Conservation (phyloP, 2,888 invertebrate species). For the Frankliniella intonsa region DNA sequence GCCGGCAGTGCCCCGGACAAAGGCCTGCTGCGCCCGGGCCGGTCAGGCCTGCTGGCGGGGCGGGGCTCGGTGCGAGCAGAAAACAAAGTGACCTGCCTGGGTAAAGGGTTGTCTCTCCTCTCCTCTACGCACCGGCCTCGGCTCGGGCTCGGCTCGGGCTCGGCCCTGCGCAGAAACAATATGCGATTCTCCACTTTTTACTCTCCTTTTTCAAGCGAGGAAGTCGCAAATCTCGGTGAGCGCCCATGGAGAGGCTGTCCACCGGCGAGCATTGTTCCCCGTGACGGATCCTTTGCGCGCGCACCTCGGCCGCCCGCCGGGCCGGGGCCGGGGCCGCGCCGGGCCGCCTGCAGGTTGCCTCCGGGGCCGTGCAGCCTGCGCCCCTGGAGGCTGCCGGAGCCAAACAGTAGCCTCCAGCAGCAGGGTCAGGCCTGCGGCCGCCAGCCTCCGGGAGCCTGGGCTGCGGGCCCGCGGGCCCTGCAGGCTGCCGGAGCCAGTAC, state of each 20-base stretch:
- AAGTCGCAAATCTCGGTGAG: constrained; percentile 11
- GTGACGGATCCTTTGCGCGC: constrained; percentile 24
- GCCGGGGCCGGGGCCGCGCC: neutral
- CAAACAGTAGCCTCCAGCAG: neutral
- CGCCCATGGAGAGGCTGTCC: constrained; percentile 17
- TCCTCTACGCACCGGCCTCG: too few relatives aligned
- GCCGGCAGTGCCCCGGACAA: too few relatives aligned
- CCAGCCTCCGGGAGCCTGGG: neutral
- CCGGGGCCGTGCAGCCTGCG: neutral
- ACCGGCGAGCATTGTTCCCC: neutral
- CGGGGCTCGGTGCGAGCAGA: neutral
- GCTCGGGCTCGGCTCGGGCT: too few relatives aligned
- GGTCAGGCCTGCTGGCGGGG: too few relatives aligned
- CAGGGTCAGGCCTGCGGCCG: neutral
- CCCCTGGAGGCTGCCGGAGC: neutral
- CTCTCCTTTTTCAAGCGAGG: constrained; percentile 13
- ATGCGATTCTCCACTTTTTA: constrained; percentile 20
- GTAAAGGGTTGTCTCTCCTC: neutral
- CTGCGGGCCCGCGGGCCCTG: neutral
- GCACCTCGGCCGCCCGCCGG: neutral
- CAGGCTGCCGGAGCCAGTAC: neutral
- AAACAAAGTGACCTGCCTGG: neutral
- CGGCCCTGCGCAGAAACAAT: constrained; percentile 8
- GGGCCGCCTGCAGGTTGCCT: neutral
- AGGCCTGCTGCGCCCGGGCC: neutral